Conservation (phyloP, 2,888 invertebrate species). For the Heliconius ismenius region DNA sequence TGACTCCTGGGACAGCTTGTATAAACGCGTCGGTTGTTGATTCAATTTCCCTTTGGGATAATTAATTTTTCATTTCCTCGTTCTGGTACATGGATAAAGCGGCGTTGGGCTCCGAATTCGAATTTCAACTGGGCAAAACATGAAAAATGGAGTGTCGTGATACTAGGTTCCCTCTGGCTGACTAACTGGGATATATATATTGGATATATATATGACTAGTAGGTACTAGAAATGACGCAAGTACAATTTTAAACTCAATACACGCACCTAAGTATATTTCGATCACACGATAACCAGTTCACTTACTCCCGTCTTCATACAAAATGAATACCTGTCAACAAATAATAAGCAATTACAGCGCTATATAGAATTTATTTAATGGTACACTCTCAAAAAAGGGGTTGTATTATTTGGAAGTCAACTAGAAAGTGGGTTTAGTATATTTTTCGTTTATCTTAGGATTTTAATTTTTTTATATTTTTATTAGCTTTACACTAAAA, state of each 20-base stretch:
- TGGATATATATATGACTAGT: too few species aligned
- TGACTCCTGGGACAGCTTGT: too few species aligned
- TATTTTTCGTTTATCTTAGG: background rate
- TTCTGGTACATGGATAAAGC: too few species aligned
- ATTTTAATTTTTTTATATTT: background rate
- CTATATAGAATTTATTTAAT: conserved; percentile 29
- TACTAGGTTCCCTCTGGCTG: background rate
- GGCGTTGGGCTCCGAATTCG: too few species aligned
- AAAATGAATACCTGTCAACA: conserved; percentile 57
- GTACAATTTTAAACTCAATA: too few species aligned
- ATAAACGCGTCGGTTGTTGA: too few species aligned
- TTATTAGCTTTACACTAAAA: background rate
- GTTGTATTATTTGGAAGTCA: conserved; percentile 17
- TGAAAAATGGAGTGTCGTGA: background rate
- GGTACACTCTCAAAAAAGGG: background rate
- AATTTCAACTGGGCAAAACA: background rate
- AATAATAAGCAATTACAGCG: conserved; percentile 43
- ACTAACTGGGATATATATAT: too few species aligned
- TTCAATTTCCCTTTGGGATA: too few species aligned
- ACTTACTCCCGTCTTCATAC: conserved; percentile 28
- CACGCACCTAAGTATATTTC: too few species aligned
- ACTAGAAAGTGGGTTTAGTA: conserved; percentile 10
- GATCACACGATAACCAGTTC: conserved; percentile 25
- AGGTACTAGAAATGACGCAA: too few species aligned
- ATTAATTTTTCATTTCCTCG: too few species aligned